Evolutionary conservation across 64 coral and sea anemone genomes (phyloP), one percentile per base, ranked within the genome.

Genomic region (Dendronephthya gigantea): DNA sequence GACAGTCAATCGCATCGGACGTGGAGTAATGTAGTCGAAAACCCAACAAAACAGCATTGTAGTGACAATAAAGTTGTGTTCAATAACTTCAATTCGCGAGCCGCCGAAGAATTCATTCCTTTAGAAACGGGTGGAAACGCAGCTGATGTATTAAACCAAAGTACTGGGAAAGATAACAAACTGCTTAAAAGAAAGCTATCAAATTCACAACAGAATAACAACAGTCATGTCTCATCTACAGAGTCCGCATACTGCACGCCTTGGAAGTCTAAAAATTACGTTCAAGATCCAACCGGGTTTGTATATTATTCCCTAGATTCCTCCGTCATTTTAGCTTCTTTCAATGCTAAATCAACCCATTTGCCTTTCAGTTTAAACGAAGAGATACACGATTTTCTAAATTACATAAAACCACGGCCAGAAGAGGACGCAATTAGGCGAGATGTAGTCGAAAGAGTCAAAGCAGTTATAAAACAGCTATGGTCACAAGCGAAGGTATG

Each of bases 401-500:
- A 39, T 35, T 79, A 79, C 72, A 79, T 79, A 19, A 79, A 79
- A 79, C 72, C 72, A 33, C 34, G 31, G 37, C 72, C 72, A 79
- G 72, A 79, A 79, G 72, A 79, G 30, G 72, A 79, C 30, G 72
- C 72, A 79, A 35, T 79, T 79, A 29, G 72, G 2, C 25, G 25
- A 39, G 37, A 79, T 79, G 72, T 79, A 11, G 72, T 79, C 32
- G 72, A 79, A 34, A 36, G 72, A 33, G 72, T 79, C 2, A 22
- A 79, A 79, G 72, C 32, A 36, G 72, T 79, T 79, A 79, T 79
- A 33, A 79, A 79, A 79, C 32, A 79, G 30, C 72, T 79, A 16
- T 79, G 72, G 72, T 33, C 72, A 11, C 31, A 33, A 79, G 72
- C 72, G 9, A 39, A 79, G 32, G 72, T 79, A 7, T 5, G 58